phyloP scores from a whole-genome alignment of 2,113 vertebrate genomes.

The Pristiophorus japonicus region DNA sequence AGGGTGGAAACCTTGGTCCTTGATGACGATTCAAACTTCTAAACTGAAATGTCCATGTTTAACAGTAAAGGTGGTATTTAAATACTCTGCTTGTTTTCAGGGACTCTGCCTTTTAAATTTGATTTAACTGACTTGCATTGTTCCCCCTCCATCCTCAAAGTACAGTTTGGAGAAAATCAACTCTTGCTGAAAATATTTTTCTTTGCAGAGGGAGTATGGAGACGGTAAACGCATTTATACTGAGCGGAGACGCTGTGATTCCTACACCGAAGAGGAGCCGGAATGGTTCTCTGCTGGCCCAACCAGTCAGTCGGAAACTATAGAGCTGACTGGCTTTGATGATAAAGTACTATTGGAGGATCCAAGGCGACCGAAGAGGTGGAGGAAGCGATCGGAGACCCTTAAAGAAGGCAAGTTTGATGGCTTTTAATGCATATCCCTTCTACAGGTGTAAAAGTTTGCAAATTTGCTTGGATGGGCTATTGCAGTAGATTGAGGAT shows the following conservation, averaged over 20 bases:
- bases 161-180: background rate
- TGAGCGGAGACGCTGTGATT: constrained; percentile 90
- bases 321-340: constrained; percentile 92
- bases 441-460: background rate
- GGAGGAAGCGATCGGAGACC: constrained; percentile 69
- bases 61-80: no score
- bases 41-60: constrained; percentile 34
- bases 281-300: constrained; percentile 97
- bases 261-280: constrained; percentile 91
- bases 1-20: background rate
- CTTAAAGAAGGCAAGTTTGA: constrained; percentile 72
- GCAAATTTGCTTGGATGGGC: background rate
- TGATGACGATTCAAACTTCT: background rate
- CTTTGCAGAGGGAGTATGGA: constrained; percentile 80
- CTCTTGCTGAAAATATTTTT: background rate
- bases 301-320: constrained; percentile 96
- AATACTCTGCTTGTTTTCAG: background rate
- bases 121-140: background rate
- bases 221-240: constrained; percentile 88
- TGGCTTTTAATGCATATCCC: background rate
- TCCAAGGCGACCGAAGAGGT: constrained; percentile 76
- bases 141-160: background rate
- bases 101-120: background rate
- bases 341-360: constrained; percentile 93
- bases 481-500: no score